Evolutionary conservation across 2,888 invertebrate genomes (phyloP), one percentile per base, ranked within the genome.

Genomic region (Trissolcus brochymenae): DNA sequence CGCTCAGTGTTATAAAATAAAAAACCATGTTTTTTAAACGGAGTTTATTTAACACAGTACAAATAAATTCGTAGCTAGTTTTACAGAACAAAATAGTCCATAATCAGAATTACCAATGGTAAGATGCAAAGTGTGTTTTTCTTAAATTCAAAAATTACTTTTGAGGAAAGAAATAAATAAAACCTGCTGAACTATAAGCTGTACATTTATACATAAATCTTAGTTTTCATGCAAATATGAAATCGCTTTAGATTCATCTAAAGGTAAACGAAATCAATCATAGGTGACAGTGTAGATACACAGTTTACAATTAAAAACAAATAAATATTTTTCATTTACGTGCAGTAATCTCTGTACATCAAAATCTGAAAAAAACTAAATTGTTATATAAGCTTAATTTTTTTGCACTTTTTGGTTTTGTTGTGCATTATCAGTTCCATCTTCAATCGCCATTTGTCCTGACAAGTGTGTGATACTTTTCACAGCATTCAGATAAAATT

Each of bases 141-240:
- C 35, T 35, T 35, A 1, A 35, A 35, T 0, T 29, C 9, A 11
- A 35, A 35, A 4, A 11, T 35, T 11, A 9, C 35, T 11, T 9
- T 35, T 56, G 16, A 41, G 6, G 19, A 14, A 7, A 51, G 40
- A 35, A 55, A 55, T 4, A 35, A 35, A 35, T n/a, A 35, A 7
- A 35, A 35, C 11, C 35, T 9, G 35, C 35, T 35, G 1, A 35
- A 35, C 35, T 35, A 35, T 60, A 60, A 60, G 41, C 53, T 66
- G 55, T 66, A 55, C 66, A 59, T 56, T 60, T 66, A 60, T 73
- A 64, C 64, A 73, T 17, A 60, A 60, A 54, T 46, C 56, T 60
- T 56, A 65, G 62, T 56, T 64, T 59, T 51, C 49, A 54, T 35
- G 35, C 35, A 35, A 35, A 11, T 11, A 11, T 7, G 9, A 35